Percentiles rank a stretch among this genome's conserved stretches.
Evolutionary conservation across 2,797 vertebrate genomes (phyloP).

Genomic region (Parambassis ranga): DNA sequence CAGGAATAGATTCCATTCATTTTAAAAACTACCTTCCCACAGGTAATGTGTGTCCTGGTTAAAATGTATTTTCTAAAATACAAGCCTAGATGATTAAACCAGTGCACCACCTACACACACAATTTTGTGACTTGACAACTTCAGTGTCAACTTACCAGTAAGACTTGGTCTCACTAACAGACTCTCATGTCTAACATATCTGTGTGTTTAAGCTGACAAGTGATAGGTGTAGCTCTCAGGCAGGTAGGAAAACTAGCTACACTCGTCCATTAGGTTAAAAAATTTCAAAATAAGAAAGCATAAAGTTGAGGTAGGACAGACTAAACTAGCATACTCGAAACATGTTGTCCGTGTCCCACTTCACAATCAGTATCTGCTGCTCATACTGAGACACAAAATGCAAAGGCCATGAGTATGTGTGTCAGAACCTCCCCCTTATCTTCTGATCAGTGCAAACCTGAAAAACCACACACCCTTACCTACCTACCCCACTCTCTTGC

Average conservation of each 20-base stretch:
- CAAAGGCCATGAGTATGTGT: not conserved
- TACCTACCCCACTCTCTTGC: constrained; percentile 65
- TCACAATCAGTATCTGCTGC: not conserved
- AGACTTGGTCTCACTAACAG: no score
- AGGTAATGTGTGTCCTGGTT: not conserved
- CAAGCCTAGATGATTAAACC: not conserved
- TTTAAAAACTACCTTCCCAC: not conserved
- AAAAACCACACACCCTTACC: constrained; percentile 45
- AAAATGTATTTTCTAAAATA: not conserved
- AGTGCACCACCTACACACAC: no score
- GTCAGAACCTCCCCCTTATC: not conserved
- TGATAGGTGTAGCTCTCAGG: not conserved
- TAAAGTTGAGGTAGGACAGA: not conserved
- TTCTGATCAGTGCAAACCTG: constrained; percentile 3
- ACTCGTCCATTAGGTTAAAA: not conserved
- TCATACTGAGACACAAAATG: not conserved
- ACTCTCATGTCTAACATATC: no score
- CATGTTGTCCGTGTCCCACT: not conserved
- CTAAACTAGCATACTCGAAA: not conserved
- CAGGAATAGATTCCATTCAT: constrained; percentile 15
- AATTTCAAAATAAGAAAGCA: not conserved
- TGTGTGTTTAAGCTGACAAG: not conserved
- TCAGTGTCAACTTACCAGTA: no score
- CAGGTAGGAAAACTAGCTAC: not conserved
- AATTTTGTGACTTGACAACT: no score